A percentile compares a stretch with the other conserved stretches of the same genome.
These are phyloP conservation scores for Dromiciops gliroides DNA, from an alignment of 2,113 vertebrate species.

Conservation along the genomic window DNA sequence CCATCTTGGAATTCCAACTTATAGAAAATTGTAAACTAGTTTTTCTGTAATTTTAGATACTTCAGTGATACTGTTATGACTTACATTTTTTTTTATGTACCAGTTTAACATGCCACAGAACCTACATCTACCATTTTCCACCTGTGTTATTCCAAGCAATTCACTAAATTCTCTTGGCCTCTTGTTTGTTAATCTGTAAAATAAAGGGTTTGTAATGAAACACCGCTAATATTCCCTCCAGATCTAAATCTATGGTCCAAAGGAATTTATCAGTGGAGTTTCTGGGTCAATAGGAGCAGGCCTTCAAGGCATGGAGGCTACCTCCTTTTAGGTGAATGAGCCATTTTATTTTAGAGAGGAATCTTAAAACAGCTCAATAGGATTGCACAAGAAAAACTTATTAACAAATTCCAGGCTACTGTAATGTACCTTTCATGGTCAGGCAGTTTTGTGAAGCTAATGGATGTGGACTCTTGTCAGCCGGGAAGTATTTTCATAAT, in stretches of 20 bases:
- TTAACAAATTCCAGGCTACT: constrained; percentile 66
- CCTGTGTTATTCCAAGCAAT: not conserved
- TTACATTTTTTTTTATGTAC: not conserved
- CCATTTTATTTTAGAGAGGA: not conserved
- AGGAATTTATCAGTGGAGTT: not conserved
- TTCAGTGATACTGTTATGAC: not conserved
- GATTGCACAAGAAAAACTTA: constrained; percentile 65
- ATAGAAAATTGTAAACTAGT: not conserved
- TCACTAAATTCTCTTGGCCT: not conserved
- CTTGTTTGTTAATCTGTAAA: not conserved
- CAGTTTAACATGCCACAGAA: not conserved
- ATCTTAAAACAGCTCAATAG: constrained; percentile 57
- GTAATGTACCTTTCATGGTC: constrained; percentile 70
- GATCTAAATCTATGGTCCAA: not conserved
- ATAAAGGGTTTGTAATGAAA: not conserved
- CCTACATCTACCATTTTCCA: not conserved
- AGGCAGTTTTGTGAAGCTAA: constrained; percentile 65
- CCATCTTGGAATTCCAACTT: not conserved
- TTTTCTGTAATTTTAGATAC: not conserved
- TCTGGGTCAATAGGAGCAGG: not conserved
- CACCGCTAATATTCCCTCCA: not conserved
- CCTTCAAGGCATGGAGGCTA: not conserved
- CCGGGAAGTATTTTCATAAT: constrained; percentile 65
- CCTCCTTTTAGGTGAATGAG: not conserved
- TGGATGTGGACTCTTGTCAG: constrained; percentile 53